Percentiles rank a stretch among this genome's conserved stretches.
Evolutionary conservation across 2,888 invertebrate genomes (phyloP).

Genomic region (Drosophila diplacantha): DNA sequence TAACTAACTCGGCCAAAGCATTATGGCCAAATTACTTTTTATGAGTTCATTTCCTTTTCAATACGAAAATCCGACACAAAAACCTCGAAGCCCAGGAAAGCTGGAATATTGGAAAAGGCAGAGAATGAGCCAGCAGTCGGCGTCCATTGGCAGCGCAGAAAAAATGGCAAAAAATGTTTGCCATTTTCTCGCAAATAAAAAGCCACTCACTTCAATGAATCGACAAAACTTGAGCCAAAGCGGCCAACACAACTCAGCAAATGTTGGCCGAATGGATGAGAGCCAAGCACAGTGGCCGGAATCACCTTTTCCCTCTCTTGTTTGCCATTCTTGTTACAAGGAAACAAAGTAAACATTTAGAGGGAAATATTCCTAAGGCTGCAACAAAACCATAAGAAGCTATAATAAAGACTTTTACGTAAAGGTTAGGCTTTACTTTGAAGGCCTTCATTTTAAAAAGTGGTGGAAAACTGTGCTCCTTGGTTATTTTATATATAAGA

Average conservation of each 20-base stretch:
- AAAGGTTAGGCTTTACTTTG: neutral
- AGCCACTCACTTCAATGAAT: slow-evolving; percentile 72
- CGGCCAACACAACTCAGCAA: slow-evolving; percentile 42
- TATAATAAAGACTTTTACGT: too few relatives aligned
- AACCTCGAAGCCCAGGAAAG: slow-evolving; percentile 11
- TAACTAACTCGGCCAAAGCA: slow-evolving; percentile 70
- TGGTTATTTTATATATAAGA: neutral
- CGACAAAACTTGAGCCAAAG: slow-evolving; percentile 58
- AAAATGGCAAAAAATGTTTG: slow-evolving; percentile 44
- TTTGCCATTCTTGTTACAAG: neutral
- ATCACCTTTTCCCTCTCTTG: neutral
- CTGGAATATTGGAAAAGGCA: slow-evolving; percentile 21
- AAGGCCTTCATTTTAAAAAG: neutral
- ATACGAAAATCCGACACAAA: slow-evolving; percentile 43
- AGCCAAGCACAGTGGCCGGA: slow-evolving; percentile 18
- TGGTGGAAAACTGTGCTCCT: neutral
- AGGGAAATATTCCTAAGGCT: slow-evolving; percentile 1
- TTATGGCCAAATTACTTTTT: slow-evolving; percentile 72
- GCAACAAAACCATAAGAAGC: neutral
- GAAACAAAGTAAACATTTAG: neutral
- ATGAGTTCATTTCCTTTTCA: slow-evolving; percentile 70
- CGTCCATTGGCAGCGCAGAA: slow-evolving; percentile 2
- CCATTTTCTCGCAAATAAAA: slow-evolving; percentile 65
- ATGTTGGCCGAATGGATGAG: slow-evolving; percentile 29
- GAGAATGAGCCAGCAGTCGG: slow-evolving; percentile 24